Evolutionary conservation across 2,797 vertebrate genomes (phyloP).

Genomic region (Siniperca obscura): DNA sequence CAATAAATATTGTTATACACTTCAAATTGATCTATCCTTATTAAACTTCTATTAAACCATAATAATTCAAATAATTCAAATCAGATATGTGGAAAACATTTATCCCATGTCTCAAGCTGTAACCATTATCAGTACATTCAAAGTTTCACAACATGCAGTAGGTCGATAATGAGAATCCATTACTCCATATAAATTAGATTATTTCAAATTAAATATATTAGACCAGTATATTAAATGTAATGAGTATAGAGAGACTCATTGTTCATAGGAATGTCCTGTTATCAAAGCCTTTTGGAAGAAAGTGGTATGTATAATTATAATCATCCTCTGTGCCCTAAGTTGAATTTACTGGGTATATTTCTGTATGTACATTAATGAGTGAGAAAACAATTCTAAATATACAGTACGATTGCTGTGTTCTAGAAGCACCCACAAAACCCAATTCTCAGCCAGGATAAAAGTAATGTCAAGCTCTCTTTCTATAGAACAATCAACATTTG

Average conservation of each 20-base stretch:
- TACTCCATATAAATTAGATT: not conserved
- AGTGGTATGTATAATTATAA: not conserved
- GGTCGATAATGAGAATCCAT: not conserved
- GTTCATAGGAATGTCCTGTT: not conserved
- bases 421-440: not conserved
- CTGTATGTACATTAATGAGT: not conserved
- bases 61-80: not conserved
- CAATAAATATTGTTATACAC: not conserved
- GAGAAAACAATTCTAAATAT: not conserved
- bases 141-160: not conserved
- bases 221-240: not conserved
- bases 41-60: not conserved
- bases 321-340: not conserved
- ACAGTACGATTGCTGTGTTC: not conserved
- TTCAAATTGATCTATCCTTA: not conserved
- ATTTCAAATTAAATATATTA: slow-evolving; percentile 1
- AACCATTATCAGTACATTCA: not conserved
- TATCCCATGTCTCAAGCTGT: not conserved
- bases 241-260: not conserved
- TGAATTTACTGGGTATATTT: not conserved
- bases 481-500: not conserved
- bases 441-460: not conserved
- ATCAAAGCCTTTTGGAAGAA: not conserved
- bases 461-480: not conserved
- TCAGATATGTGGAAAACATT: not conserved